phyloP scores from a whole-genome alignment of 2,113 vertebrate genomes.

The Butorides virescens region DNA sequence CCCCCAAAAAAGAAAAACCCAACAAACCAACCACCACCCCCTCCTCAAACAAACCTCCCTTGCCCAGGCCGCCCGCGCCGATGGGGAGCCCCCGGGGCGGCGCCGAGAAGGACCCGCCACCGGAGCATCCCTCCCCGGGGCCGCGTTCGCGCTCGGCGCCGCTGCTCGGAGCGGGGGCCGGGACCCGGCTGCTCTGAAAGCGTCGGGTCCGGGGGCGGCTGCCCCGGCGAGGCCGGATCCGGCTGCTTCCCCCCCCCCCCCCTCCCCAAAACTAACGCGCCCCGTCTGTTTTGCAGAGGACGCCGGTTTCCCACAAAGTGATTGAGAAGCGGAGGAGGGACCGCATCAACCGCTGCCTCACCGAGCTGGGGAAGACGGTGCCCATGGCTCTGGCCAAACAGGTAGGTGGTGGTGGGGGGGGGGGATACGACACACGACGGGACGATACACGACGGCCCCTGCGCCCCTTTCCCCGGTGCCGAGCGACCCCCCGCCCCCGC shows the following conservation, averaged over 20 bases:
- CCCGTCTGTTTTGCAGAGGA: slow-evolving; percentile 78
- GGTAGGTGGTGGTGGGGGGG: slow-evolving; percentile 69
- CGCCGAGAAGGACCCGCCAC: background rate
- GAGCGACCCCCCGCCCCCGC: background rate
- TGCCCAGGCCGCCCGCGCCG: background rate
- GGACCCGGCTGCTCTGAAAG: background rate
- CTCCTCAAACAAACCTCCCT: background rate
- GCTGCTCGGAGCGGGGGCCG: background rate
- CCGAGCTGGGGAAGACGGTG: slow-evolving; percentile 93
- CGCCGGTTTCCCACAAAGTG: slow-evolving; percentile 96
- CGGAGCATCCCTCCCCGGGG: background rate
- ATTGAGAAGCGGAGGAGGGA: slow-evolving; percentile 95
- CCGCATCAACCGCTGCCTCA: slow-evolving; percentile 94
- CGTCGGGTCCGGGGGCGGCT: background rate
- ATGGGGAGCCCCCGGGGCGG: background rate
- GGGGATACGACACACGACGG: too few relatives aligned
- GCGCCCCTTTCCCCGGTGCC: background rate
- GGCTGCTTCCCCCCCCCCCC: too few relatives aligned
- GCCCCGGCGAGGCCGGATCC: background rate
- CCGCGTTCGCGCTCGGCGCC: background rate
- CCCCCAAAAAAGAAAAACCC: background rate
- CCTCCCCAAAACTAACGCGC: background rate
- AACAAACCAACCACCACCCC: too few relatives aligned
- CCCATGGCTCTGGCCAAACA: slow-evolving; percentile 97
- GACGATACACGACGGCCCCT: background rate